Conservation (phyloP, 1,140 invertebrate species). For the Druon quercuslanigerum region DNA sequence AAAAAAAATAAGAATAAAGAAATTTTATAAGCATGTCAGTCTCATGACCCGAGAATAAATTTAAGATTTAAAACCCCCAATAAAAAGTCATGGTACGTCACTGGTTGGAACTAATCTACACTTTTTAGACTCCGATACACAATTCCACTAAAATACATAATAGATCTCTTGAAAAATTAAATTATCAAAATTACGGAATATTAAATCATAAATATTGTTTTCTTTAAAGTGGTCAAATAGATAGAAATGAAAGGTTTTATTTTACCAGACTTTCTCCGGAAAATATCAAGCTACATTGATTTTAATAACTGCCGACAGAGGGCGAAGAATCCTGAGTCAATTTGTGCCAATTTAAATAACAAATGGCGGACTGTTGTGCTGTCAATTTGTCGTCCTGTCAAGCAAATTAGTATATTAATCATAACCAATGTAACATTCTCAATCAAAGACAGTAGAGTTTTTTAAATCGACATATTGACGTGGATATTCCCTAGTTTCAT, state of each 20-base stretch:
- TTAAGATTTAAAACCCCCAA: not conserved
- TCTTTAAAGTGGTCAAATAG: no score
- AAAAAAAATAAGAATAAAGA: no score
- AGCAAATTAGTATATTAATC: not conserved
- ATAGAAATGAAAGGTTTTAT: not conserved
- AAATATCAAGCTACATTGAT: not conserved
- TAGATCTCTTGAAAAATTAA: no score
- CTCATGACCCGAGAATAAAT: no score
- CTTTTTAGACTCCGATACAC: not conserved
- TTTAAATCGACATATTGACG: not conserved
- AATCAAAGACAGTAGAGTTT: not conserved
- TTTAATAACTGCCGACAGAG: not conserved
- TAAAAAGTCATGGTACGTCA: not conserved
- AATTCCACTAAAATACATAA: not conserved
- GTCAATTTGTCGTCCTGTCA: conserved; percentile 9
- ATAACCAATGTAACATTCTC: conserved; percentile 16
- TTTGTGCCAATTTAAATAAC: not conserved
- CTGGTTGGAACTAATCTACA: not conserved
- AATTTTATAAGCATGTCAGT: no score
- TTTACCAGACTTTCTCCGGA: not conserved
- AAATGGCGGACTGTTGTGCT: conserved; percentile 22
- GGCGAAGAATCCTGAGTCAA: not conserved
- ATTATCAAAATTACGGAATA: no score
- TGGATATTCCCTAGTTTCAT: not conserved
- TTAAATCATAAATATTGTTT: no score